A percentile compares a stretch with the other conserved stretches of the same genome.
These are phyloP conservation scores for Gari tellinella DNA, from an alignment of 2,888 invertebrate genomes.

Conservation along the genomic window DNA sequence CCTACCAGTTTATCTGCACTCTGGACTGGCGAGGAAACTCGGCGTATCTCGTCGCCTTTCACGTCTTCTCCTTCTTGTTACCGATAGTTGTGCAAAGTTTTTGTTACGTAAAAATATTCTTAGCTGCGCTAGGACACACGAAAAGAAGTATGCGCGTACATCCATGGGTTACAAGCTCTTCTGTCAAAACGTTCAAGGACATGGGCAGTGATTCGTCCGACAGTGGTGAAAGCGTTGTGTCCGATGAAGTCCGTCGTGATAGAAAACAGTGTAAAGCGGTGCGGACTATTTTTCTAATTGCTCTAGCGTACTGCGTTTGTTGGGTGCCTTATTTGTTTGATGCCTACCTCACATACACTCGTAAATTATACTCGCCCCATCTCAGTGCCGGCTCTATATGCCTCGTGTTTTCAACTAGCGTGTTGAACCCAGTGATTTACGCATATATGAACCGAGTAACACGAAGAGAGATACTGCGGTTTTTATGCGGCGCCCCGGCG, in stretches of 20 bases:
- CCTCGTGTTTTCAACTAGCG: conserved; percentile 64
- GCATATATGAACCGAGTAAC: conserved; percentile 73
- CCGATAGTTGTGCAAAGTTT: conserved; percentile 65
- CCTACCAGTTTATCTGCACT: conserved; percentile 63
- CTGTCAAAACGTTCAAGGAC: conserved; percentile 4
- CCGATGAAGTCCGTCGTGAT: conserved; percentile 1
- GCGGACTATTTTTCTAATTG: conserved; percentile 70
- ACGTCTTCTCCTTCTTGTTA: conserved; percentile 47
- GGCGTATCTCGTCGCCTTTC: conserved; percentile 47
- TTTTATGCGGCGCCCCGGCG: conserved; percentile 58
- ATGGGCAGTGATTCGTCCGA: conserved; percentile 40
- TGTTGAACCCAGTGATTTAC: conserved; percentile 72
- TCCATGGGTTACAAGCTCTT: conserved; percentile 41
- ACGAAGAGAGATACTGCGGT: conserved; percentile 67
- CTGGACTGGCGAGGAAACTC: conserved; percentile 55
- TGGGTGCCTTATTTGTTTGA: conserved; percentile 70
- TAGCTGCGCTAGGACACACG: conserved; percentile 70
- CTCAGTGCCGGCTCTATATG: conserved; percentile 63
- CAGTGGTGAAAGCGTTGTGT: conserved; percentile 28
- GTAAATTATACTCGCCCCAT: conserved; percentile 22
- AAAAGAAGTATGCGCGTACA: conserved; percentile 62
- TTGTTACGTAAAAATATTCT: conserved; percentile 72
- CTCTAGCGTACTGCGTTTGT: conserved; percentile 62
- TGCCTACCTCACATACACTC: conserved; percentile 32
- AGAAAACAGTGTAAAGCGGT: conserved; percentile 72